Evolutionary conservation across 2,797 vertebrate genomes (phyloP).

Genomic region (Percopsis omiscomaycus): DNA sequence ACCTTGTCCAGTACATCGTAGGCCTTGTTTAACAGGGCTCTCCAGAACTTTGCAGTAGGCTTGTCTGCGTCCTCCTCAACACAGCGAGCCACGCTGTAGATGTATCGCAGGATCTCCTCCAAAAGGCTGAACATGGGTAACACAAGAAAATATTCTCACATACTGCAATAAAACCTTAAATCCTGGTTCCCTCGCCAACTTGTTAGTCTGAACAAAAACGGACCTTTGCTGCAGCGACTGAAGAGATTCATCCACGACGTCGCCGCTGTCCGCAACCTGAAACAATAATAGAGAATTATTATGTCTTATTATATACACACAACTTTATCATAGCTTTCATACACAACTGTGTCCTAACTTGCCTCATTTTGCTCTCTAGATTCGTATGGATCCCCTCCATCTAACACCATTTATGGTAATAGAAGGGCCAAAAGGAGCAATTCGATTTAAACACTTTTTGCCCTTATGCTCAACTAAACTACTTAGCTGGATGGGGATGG

Average conservation of each 20-base stretch:
- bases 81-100: slow-evolving; percentile 83
- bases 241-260: slow-evolving; percentile 60
- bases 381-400: no score
- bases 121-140: slow-evolving; percentile 77
- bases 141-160: not conserved
- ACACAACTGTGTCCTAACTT: no score
- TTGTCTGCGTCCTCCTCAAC: slow-evolving; percentile 86
- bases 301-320: not conserved
- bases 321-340: not conserved
- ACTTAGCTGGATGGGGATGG: no score
- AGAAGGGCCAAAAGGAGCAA: no score
- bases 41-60: slow-evolving; percentile 92
- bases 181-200: not conserved
- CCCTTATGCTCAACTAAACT: no score
- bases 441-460: no score
- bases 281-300: slow-evolving; percentile 7
- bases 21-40: slow-evolving; percentile 88
- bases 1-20: slow-evolving; percentile 96
- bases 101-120: slow-evolving; percentile 86
- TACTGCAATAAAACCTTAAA: not conserved
- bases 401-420: no score
- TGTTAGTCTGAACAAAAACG: slow-evolving; percentile 10
- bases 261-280: slow-evolving; percentile 81
- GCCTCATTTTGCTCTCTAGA: no score
- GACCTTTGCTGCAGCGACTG: slow-evolving; percentile 88